These are phyloP conservation scores for Rhegmatorhina hoffmannsi DNA, from an alignment of 2,113 vertebrate genomes.

Conservation along the genomic window DNA sequence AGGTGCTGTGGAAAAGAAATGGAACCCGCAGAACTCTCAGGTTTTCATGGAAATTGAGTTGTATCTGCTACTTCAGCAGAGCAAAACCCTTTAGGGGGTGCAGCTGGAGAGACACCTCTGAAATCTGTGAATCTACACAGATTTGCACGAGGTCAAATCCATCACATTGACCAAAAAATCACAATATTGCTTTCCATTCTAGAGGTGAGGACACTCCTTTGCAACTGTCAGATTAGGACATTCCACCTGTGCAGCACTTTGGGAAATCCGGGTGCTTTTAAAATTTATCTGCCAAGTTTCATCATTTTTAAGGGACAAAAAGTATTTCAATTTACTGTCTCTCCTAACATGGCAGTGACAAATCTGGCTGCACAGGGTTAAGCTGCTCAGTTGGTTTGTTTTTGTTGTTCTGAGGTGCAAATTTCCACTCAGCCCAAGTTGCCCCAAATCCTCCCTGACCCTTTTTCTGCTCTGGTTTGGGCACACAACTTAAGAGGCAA, in stretches of 20 bases:
- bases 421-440: background rate
- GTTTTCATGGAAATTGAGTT: background rate
- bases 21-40: background rate
- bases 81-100: background rate
- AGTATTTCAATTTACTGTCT: background rate
- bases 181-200: background rate
- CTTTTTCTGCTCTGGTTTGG: background rate
- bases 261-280: fast-evolving
- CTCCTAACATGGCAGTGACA: background rate
- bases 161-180: background rate
- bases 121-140: background rate
- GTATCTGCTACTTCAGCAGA: background rate
- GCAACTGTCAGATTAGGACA: background rate
- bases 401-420: background rate
- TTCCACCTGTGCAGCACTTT: fast-evolving
- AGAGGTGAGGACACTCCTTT: background rate
- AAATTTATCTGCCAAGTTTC: background rate
- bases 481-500: background rate
- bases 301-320: background rate
- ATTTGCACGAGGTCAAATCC: background rate
- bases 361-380: background rate
- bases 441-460: too few relatives aligned
- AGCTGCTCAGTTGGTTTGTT: background rate
- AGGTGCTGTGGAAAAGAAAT: background rate
- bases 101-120: background rate